These are phyloP conservation scores for Schizopygopsis malacanthus DNA, from an alignment of 2,797 vertebrate genomes.

Conservation along the genomic window DNA sequence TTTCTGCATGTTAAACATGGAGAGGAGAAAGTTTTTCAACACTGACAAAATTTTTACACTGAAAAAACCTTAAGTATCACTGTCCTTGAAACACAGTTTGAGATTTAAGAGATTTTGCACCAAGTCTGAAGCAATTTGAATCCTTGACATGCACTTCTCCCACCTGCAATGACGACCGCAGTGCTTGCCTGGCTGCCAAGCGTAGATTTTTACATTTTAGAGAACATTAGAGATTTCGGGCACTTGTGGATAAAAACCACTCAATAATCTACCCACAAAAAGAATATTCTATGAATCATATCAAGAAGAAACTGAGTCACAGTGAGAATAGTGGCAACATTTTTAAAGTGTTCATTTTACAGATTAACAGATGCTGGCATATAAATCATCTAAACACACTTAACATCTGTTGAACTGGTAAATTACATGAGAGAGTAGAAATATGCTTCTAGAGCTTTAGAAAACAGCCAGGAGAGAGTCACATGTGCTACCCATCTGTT, in stretches of 20 bases:
- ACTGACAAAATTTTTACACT: not conserved
- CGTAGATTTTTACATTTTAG: not conserved
- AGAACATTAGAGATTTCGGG: too few relatives aligned
- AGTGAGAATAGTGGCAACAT: constrained; percentile 17
- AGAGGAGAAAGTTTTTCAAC: not conserved
- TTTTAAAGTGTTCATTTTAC: constrained; percentile 38
- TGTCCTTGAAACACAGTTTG: not conserved
- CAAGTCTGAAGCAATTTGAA: not conserved
- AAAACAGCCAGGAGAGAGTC: not conserved
- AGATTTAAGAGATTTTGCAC: not conserved
- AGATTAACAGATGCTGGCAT: constrained; percentile 44
- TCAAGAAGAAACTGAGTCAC: constrained; percentile 28
- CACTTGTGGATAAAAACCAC: not conserved
- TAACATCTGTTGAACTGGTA: constrained; percentile 33
- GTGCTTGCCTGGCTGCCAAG: not conserved
- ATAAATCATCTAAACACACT: constrained; percentile 20
- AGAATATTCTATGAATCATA: not conserved
- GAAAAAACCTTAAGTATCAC: not conserved
- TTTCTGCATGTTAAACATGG: not conserved
- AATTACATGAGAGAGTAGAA: constrained; percentile 15
- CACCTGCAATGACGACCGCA: not conserved
- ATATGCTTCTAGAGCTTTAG: constrained; percentile 1
- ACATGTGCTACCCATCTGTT: constrained; percentile 17
- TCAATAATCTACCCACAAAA: not conserved
- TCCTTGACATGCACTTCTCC: not conserved